Base-by-base conservation (phyloP, 2,113 vertebrate species). In the Phocoena phocoena region DNA sequence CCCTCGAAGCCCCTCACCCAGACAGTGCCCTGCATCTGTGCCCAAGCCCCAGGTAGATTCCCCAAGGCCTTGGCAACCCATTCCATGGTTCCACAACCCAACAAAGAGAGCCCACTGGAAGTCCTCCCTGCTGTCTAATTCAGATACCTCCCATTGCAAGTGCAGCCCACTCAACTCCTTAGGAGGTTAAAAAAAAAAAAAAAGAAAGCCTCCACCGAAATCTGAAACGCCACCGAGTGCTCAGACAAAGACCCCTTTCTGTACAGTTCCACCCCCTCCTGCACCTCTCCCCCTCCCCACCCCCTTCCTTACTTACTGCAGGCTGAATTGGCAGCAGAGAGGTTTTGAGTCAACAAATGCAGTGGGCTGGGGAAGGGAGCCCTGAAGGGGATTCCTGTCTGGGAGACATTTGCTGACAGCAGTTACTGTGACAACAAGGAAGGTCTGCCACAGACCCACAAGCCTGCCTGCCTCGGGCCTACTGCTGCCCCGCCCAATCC, bases 181-280 rank as follows among this genome's bases (percentile, higher is more conserved):
- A 90, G 70, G 84, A 94, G 90, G 55, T 84, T 96, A 71, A 89
- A 47, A 55, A 68, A 74, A 38, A 28, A 83, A 13, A 62, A 26
- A 28, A 83, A 13, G 55, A 26, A 63, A 65, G 15, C 76, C 95
- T 70, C 87, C 28, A 44, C 90, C 2, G 83, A 97, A 97, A 93
- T 96, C 95, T 89, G 95, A 97, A 98, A 97, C 93, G 95, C 96
- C 97, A 93, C 89, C 71, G 74, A 92, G 92, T 65, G n/a, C 83
- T 93, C 83, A 98, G 90, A 98, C 98, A 98, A 98, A 98, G 98
- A 97, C 97, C 97, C 95, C 96, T 97, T 98, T 98, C 95, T 98
- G 70, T 84, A 71, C 26, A 60, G 95, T 80, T 60, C 92, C 47
- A 83, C 79, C 70, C 71, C 76, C 96, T 91, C 97, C 97, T 38